Percentiles rank a stretch among this genome's conserved stretches.
These are phyloP conservation scores for Porites divaricata DNA, from an alignment of 92 coral and sea anemone species.

Conservation along the genomic window DNA sequence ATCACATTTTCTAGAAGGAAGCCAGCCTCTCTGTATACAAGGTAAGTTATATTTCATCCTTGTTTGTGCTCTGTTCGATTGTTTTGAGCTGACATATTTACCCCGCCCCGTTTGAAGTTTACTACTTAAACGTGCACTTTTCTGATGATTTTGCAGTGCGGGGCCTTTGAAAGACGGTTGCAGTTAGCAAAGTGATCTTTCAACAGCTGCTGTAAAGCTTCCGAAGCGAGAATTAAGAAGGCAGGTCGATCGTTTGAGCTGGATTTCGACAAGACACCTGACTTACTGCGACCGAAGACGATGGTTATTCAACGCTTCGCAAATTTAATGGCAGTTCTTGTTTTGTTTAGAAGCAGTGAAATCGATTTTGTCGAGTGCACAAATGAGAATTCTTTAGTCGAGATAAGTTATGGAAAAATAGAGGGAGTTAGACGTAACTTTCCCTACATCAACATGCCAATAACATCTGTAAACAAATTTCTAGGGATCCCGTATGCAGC, in stretches of 20 bases:
- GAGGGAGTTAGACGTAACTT: slow-evolving; percentile 66
- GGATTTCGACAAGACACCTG: background rate
- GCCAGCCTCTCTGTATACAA: background rate
- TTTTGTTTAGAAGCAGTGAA: slow-evolving; percentile 8
- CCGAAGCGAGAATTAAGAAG: background rate
- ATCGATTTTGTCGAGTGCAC: slow-evolving; percentile 16
- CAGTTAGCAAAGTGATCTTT: slow-evolving; percentile 8
- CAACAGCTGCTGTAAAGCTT: background rate
- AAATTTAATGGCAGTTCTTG: slow-evolving; percentile 13
- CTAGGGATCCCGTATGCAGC: slow-evolving; percentile 89
- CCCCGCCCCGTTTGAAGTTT: slow-evolving; percentile 7
- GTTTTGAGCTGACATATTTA: slow-evolving; percentile 14
- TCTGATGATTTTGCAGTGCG: slow-evolving; percentile 19
- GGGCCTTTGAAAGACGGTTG: slow-evolving; percentile 15
- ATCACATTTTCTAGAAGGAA: background rate
- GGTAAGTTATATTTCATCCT: slow-evolving; percentile 1
- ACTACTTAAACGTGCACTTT: slow-evolving; percentile 24
- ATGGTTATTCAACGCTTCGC: background rate
- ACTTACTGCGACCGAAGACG: background rate
- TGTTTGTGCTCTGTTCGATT: background rate
- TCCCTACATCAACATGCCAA: slow-evolving; percentile 36
- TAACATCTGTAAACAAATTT: slow-evolving; percentile 71
- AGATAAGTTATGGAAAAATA: slow-evolving; percentile 68
- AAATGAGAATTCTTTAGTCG: slow-evolving; percentile 33
- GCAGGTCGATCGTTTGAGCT: background rate